Base-by-base conservation (phyloP, 2,797 vertebrate genomes). In the Fratercula arctica region DNA sequence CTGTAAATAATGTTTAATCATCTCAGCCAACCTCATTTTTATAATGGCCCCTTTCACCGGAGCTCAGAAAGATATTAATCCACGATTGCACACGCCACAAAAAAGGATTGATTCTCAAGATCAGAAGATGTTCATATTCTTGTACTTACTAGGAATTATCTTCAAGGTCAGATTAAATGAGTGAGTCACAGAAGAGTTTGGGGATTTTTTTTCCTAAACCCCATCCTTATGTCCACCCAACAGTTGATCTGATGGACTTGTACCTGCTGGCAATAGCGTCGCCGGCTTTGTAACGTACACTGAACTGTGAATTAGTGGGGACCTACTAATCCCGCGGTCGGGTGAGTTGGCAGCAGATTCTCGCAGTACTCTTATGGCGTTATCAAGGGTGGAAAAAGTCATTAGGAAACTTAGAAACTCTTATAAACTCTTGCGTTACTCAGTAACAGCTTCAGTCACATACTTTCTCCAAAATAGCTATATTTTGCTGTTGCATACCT, bases 1-100 rank as follows among this genome's bases (percentile, higher is more conserved):
- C 98, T 98, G 98, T 99, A 99, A 99, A 98, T 99, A 99, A 98
- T 10, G 39, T 98, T 97, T 98, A 98, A 98, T 98, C 98, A 98
- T 98, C 98, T 98, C 98, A 98, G 96, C 96, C 93, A 98, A 96
- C 95, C 96, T 98, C 98, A 98, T 98, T 98, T 98, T 92, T 90
- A 84, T 97, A 98, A 98, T 97, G 95, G 92, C 53, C 93, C 57
- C 61, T 97, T 96, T 96, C 90, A 96, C 82, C 75, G 90, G 54
- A 89, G 96, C 95, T 95, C 80, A 90, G 85, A 57, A 94, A 91
- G 61, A 94, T 89, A 83, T 78, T 97, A 98, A 96, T 95, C 91
- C 76, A 82, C 66, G 51, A 70, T 51, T 59, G 48, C 45, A 39
- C 19, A 10, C 26, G 10, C 25, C 41, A 50, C 1, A 24, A 31